Evolutionary conservation across 2,888 invertebrate species (phyloP).

Genomic region (Balanococcus diminutus): DNA sequence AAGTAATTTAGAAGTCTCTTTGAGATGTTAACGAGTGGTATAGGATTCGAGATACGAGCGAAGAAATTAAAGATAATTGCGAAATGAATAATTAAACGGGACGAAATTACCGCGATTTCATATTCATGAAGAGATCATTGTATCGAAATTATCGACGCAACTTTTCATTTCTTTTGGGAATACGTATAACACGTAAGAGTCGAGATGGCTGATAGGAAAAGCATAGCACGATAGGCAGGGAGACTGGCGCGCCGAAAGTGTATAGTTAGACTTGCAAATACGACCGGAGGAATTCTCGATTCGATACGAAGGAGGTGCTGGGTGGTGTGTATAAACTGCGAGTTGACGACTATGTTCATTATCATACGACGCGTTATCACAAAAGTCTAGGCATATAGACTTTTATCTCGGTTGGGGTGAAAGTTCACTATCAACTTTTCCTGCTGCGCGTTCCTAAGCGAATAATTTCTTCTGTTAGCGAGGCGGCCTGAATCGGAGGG

Average conservation of each 20-base stretch:
- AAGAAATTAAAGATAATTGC: not conserved
- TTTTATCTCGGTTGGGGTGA: conserved; percentile 3
- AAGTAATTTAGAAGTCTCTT: not conserved
- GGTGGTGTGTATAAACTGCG: not conserved
- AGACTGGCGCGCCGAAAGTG: not conserved
- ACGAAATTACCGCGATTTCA: not conserved
- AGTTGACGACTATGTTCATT: conserved; percentile 29
- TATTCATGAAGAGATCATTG: conserved; percentile 9
- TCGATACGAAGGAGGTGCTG: not conserved
- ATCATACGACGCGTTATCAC: conserved; percentile 22
- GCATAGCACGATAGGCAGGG: not conserved
- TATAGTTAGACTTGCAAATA: conserved; percentile 31
- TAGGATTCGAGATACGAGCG: not conserved
- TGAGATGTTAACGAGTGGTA: not conserved
- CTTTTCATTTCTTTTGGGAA: not conserved
- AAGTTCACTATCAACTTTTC: not conserved
- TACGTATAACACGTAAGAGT: not conserved
- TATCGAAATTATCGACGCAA: not conserved
- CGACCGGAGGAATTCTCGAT: not conserved
- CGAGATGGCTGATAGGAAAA: not conserved
- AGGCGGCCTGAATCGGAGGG: not conserved
- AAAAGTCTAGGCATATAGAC: not conserved
- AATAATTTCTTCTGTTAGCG: not conserved
- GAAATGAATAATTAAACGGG: not conserved
- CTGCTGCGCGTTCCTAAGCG: not conserved